phyloP scores from a whole-genome alignment of 92 coral and sea anemone species.

The Chrysogorgia sp. region DNA sequence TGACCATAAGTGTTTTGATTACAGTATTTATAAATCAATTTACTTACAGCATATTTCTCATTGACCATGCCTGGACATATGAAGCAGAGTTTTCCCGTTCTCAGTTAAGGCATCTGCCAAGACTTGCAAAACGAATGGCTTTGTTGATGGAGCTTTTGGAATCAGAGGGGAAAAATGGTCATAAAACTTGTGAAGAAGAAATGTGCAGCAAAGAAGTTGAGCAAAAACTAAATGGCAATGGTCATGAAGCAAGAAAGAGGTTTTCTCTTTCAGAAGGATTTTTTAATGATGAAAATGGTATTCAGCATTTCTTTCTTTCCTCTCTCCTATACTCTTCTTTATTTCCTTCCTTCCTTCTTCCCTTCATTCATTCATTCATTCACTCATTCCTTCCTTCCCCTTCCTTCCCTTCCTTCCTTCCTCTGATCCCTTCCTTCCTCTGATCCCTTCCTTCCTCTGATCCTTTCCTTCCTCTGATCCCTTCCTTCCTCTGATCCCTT shows the following conservation, averaged over 20 bases:
- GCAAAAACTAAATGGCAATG: neutral
- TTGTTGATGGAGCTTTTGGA: constrained; percentile 71
- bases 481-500: neutral
- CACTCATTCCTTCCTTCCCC: too few relatives aligned
- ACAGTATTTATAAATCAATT: neutral
- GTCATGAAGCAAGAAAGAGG: neutral
- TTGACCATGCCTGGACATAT: constrained; percentile 99
- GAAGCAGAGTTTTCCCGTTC: constrained; percentile 73
- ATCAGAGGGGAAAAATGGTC: neutral
- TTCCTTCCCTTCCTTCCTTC: too few relatives aligned
- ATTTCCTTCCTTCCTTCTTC: too few relatives aligned
- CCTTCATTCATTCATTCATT: too few relatives aligned
- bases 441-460: too few relatives aligned
- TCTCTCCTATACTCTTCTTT: too few relatives aligned
- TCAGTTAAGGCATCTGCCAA: constrained; percentile 74
- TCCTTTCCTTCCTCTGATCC: neutral
- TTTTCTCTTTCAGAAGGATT: neutral
- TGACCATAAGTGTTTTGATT: too few relatives aligned
- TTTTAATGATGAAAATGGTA: constrained; percentile 28
- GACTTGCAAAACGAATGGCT: constrained; percentile 83
- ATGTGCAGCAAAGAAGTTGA: neutral
- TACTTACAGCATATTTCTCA: constrained; percentile 71
- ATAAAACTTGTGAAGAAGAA: constrained; percentile 5
- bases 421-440: too few relatives aligned
- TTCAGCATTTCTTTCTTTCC: too few relatives aligned